phyloP scores from a whole-genome alignment of 2,113 vertebrate genomes.

The Cebus imitator region DNA sequence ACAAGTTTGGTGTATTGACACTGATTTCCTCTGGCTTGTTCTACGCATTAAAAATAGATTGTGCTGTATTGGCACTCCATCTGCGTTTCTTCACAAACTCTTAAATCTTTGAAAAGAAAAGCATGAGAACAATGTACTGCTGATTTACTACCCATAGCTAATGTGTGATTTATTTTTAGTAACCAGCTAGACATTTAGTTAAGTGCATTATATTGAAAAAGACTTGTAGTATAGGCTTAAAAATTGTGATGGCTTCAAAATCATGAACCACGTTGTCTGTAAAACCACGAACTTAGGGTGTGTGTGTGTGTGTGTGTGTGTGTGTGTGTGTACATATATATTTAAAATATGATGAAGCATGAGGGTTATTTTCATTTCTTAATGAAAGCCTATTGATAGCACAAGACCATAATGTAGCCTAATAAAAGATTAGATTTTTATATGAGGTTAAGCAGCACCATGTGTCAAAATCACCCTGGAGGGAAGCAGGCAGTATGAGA shows the following conservation, averaged over 20 bases:
- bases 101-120: not conserved
- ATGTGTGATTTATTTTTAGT: not conserved
- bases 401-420: not conserved
- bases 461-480: not conserved
- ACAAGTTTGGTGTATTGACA: not conserved
- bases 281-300: not conserved
- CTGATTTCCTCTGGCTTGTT: not conserved
- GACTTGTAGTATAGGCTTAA: not conserved
- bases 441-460: not conserved
- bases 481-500: not conserved
- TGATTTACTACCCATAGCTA: not conserved
- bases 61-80: not conserved
- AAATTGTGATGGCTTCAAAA: not conserved
- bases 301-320: not conserved
- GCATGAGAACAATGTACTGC: not conserved
- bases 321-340: not conserved
- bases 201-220: not conserved
- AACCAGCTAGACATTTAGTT: not conserved
- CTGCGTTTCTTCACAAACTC: not conserved
- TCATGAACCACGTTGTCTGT: not conserved
- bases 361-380: not conserved
- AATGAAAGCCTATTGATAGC: not conserved
- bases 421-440: slow-evolving; percentile 5
- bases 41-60: not conserved
- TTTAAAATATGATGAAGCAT: not conserved